Evolutionary conservation across 2,797 vertebrate genomes (phyloP).

Genomic region (Enteromius viviparus): DNA sequence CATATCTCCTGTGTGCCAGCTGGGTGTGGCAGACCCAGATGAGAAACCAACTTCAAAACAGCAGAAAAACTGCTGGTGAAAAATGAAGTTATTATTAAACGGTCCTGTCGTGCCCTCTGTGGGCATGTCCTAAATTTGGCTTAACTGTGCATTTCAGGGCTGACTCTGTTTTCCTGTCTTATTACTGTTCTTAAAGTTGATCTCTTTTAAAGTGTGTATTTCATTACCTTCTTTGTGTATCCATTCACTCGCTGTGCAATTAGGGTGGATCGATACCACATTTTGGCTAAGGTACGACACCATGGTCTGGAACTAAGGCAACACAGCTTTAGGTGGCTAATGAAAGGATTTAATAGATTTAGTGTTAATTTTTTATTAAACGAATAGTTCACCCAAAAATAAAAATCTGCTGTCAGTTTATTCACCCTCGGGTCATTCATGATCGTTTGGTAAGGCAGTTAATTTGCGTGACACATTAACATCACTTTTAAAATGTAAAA

Average conservation of each 20-base stretch:
- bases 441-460: background rate
- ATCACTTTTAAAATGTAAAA: background rate
- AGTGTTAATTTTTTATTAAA: background rate
- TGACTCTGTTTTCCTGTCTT: background rate
- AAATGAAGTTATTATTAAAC: conserved; percentile 3
- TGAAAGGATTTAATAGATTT: background rate
- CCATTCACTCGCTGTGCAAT: background rate
- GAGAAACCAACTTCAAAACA: conserved; percentile 47
- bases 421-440: background rate
- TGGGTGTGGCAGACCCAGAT: conserved; percentile 59
- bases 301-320: background rate
- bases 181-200: background rate
- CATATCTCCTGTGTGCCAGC: conserved; percentile 56
- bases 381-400: background rate
- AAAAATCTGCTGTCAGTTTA: background rate
- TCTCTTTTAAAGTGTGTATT: background rate
- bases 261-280: background rate
- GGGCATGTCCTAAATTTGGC: conserved; percentile 9
- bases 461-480: background rate
- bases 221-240: background rate
- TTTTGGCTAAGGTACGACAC: background rate
- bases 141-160: background rate
- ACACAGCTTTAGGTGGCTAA: background rate
- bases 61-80: conserved; percentile 9
- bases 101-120: conserved; percentile 54